phyloP scores from a whole-genome alignment of 2,888 invertebrate genomes.

The Harmothoe impar region DNA sequence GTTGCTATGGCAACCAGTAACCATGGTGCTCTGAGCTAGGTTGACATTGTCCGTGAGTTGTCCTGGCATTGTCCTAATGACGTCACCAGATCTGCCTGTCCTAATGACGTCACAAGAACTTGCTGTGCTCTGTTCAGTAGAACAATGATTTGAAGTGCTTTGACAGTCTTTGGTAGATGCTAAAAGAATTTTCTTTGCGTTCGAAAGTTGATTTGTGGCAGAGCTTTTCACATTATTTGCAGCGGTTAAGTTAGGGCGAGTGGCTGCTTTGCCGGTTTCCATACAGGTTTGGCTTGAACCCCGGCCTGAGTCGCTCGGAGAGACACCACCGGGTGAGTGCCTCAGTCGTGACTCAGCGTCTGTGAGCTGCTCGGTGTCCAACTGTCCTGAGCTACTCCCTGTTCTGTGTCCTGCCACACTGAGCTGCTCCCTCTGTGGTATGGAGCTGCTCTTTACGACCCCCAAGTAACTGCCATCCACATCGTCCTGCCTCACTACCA shows the following conservation, averaged over 20 bases:
- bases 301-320: not conserved
- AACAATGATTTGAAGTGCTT: no score
- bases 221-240: not conserved
- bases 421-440: not conserved
- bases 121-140: no score
- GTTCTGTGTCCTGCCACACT: no score
- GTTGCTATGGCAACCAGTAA: not conserved
- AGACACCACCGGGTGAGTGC: not conserved
- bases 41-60: no score
- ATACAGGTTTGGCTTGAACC: not conserved
- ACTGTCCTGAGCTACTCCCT: not conserved
- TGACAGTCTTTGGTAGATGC: no score
- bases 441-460: not conserved
- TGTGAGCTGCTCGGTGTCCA: not conserved
- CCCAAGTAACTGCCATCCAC: slow-evolving; percentile 36
- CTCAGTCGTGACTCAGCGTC: no score
- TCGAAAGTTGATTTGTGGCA: no score
- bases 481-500: not conserved
- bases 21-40: not conserved
- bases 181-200: no score
- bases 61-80: no score
- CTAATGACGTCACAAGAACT: no score
- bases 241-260: not conserved
- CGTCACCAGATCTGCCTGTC: no score
- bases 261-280: not conserved